These are phyloP conservation scores for Wasmannia auropunctata DNA, from an alignment of 1,140 invertebrate genomes.

Conservation along the genomic window DNA sequence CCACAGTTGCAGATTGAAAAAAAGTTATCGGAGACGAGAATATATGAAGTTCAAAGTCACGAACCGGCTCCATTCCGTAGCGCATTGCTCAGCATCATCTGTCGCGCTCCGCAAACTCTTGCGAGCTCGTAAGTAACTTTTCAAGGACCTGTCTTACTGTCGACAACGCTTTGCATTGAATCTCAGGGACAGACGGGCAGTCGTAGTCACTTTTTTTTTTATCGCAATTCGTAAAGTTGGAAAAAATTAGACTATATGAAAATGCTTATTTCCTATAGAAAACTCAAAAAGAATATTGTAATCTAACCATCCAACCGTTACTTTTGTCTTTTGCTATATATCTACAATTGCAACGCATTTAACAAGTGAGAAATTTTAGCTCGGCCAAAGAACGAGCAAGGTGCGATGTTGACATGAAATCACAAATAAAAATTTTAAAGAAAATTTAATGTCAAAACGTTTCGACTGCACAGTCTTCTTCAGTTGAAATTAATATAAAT, in stretches of 20 bases:
- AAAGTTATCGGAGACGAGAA: background rate
- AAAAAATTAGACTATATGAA: background rate
- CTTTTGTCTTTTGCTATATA: background rate
- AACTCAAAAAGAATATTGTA: background rate
- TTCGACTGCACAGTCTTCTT: too few species aligned
- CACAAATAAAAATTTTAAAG: too few species aligned
- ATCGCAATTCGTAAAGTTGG: background rate
- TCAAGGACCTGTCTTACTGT: background rate
- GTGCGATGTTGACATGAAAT: too few species aligned
- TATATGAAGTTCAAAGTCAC: background rate
- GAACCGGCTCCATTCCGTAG: background rate
- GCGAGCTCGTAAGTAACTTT: slow-evolving; percentile 3
- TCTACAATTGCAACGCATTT: too few species aligned
- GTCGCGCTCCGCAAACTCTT: background rate
- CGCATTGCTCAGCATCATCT: background rate
- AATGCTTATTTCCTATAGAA: background rate
- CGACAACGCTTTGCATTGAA: background rate
- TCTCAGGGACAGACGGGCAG: background rate
- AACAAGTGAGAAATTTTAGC: too few species aligned
- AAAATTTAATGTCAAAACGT: too few species aligned
- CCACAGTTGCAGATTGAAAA: background rate
- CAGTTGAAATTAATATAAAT: too few species aligned
- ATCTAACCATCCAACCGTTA: background rate
- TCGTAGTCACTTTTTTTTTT: background rate
- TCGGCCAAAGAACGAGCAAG: too few species aligned